Base-by-base conservation (phyloP, 2,888 invertebrate genomes). In the Periphyllus acericola region DNA sequence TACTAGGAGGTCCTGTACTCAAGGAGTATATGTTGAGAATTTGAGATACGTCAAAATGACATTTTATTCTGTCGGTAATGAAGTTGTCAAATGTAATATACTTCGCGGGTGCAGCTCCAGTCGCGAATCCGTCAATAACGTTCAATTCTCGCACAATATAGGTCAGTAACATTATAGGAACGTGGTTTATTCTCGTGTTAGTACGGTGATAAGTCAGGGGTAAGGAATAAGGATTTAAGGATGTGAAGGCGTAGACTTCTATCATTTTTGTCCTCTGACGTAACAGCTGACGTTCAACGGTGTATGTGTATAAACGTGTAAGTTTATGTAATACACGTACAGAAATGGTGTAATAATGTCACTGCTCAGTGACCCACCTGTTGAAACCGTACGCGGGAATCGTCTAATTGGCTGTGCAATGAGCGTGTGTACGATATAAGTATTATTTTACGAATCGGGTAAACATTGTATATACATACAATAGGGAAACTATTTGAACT, bases 281-380 rank as follows among this genome's bases (percentile, higher is more conserved):
- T 74, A 83, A 83, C 72, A 83, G 72, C 72, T 74, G 72, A 83
- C 55, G 55, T 55, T 52, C 25, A 25, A 21, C 46, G 32, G 32
- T 25, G 32, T 71, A 29, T 25, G 3, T 81, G 46, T 21, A 29
- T 52, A 21, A 1, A 21, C 17, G 21, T 9, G 21, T n/a, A 17
- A 6, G 6, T 5, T 36, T 36, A 6, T 36, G 6, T 36, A 36
- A 36, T 46, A 46, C 9, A 46, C 11, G 14, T 14, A 46, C 14
- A 46, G 1, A n/a, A 34, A 8, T 2, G 25, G n/a, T 81, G 66
- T 40, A 71, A 81, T 71, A 32, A 82, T 52, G 82, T 82, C 52
- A 32, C 52, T 71, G 46, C 29, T 19, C 4, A 36, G n/a, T 8
- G 36, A 68, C 68, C 68, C 81, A 81, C 81, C 81, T 81, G 71